These are phyloP conservation scores for Lamproptera curius DNA, from an alignment of 2,888 invertebrate species.

Conservation along the genomic window DNA sequence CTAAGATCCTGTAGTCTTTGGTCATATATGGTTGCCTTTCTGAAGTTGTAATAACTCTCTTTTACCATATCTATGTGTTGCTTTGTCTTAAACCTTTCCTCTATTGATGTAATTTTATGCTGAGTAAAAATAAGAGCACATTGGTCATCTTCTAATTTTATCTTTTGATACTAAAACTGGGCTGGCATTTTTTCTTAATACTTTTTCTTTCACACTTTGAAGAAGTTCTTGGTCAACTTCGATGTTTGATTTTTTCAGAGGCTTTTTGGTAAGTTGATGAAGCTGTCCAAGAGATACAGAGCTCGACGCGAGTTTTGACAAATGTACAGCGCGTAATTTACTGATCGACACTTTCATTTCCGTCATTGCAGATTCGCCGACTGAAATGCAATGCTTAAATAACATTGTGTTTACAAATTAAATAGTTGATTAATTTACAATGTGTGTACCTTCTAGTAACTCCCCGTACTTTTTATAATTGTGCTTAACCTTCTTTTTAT, in stretches of 20 bases:
- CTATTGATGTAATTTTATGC: slow-evolving; percentile 48
- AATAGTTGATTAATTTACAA: background rate
- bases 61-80: slow-evolving; percentile 59
- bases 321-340: slow-evolving; percentile 81
- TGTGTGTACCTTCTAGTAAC: slow-evolving; percentile 80
- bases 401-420: too few species aligned
- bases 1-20: slow-evolving; percentile 65
- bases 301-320: slow-evolving; percentile 81
- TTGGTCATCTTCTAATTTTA: slow-evolving; percentile 59
- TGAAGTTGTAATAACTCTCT: slow-evolving; percentile 71
- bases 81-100: slow-evolving; percentile 55
- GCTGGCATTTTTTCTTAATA: slow-evolving; percentile 46
- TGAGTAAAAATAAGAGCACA: slow-evolving; percentile 64
- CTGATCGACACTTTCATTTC: slow-evolving; percentile 83
- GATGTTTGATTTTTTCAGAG: slow-evolving; percentile 38
- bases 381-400: slow-evolving; percentile 55
- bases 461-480: slow-evolving; percentile 81
- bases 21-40: slow-evolving; percentile 65
- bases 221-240: slow-evolving; percentile 65
- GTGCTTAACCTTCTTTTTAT: slow-evolving; percentile 64
- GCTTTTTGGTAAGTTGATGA: slow-evolving; percentile 71
- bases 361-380: slow-evolving; percentile 79
- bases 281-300: slow-evolving; percentile 77
- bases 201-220: slow-evolving; percentile 60
- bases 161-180: slow-evolving; percentile 31